Base-by-base conservation (phyloP, 2,113 vertebrate species). In the Ranitomeya variabilis region DNA sequence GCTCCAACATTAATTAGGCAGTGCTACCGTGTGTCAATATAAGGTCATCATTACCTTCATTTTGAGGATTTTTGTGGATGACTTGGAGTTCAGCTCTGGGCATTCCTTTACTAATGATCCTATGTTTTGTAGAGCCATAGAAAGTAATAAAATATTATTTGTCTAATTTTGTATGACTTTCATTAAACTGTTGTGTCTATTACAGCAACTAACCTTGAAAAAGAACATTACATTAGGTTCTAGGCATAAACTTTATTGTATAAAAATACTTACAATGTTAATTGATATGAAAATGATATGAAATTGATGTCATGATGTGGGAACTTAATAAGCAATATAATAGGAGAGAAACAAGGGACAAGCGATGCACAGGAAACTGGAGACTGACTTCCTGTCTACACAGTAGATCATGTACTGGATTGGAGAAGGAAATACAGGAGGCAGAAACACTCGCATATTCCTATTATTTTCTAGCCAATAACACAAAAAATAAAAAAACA, bases 1-100 rank as follows among this genome's bases (percentile, higher is more conserved):
- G 10, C 55, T 80, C 10, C 5, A 60, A 19, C 55, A 31, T 23
- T 80, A 80, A 80, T 80, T 80, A 80, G 55, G n/a, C 79, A 59
- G 14, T 18, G 55, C 79, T 15, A 26, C 21, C 6, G 37, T 26
- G 18, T 80, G 2, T 11, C 14, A 55, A 78, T 60, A 5, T 59
- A 60, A 59, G 55, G 55, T 80, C 31, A 80, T 80, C 55, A 31
- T 31, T 80, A 60, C 55, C 12, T 14, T 19, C 13, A 54, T 59
- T 80, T 57, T 57, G 78, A 59, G 52, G 23, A 15, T 26, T 26
- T 80, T 59, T 16, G 15, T 80, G 78, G 78, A 80, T 57, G 78
- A 8, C 54, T 80, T 57, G 14, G 52, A 80, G 54, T 57, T 57
- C 52, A 80, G 11, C 52, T 54, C 18, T 77, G 6, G 54, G n/a